These are phyloP conservation scores for Mimachlamys varia DNA, from an alignment of 2,888 invertebrate genomes.

Conservation along the genomic window DNA sequence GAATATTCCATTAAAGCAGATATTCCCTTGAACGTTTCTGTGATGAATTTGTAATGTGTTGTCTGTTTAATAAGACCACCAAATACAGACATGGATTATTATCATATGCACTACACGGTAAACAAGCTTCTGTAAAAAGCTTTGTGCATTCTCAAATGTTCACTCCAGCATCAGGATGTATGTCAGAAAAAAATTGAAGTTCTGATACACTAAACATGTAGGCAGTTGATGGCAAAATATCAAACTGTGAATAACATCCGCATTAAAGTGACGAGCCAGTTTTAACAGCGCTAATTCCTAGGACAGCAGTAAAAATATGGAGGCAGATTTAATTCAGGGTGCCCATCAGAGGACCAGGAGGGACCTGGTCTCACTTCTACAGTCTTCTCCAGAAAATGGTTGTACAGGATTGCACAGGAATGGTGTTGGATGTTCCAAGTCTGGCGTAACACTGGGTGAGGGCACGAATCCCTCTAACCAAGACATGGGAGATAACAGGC, in stretches of 20 bases:
- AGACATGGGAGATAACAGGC: not conserved
- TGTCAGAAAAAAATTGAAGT: not conserved
- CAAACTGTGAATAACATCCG: not conserved
- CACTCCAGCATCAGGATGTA: not conserved
- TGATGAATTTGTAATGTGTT: not conserved
- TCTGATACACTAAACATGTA: slow-evolving; percentile 4
- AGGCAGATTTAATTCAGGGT: not conserved
- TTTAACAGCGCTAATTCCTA: not conserved
- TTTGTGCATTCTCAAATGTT: not conserved
- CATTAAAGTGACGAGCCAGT: not conserved
- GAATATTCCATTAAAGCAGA: not conserved
- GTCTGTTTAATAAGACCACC: not conserved
- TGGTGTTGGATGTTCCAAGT: not conserved
- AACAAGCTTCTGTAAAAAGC: not conserved
- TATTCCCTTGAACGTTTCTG: not conserved
- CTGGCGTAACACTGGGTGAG: slow-evolving; percentile 31
- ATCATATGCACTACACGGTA: not conserved
- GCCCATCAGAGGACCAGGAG: not conserved
- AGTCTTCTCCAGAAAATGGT: not conserved
- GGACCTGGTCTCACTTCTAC: not conserved
- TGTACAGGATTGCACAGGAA: not conserved
- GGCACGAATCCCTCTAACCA: not conserved
- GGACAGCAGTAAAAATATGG: slow-evolving; percentile 1
- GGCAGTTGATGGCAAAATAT: slow-evolving; percentile 20
- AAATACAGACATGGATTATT: not conserved